These are phyloP conservation scores for Cinara cedri DNA, from an alignment of 2,888 invertebrate genomes.

Conservation along the genomic window DNA sequence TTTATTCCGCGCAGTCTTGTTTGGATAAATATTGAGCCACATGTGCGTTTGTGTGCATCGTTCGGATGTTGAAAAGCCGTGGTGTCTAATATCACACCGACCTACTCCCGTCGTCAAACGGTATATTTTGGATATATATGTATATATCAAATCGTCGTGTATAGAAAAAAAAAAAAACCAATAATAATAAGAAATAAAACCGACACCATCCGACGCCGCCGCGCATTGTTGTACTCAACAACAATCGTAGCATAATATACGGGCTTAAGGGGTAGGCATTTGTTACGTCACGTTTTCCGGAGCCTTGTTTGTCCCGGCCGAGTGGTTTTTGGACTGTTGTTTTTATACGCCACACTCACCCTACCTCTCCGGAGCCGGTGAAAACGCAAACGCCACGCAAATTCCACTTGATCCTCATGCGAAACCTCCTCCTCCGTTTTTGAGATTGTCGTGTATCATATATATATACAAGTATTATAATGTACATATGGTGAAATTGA, in stretches of 20 bases:
- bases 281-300: constrained; percentile 11
- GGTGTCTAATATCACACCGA: too few relatives aligned
- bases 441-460: background rate
- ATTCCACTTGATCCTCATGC: constrained; percentile 18
- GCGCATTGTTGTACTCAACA: background rate
- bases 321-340: constrained; percentile 28
- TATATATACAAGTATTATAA: background rate
- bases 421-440: background rate
- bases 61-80: background rate
- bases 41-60: background rate
- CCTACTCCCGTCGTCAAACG: too few relatives aligned
- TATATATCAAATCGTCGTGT: background rate
- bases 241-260: background rate
- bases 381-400: background rate
- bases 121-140: constrained; percentile 13
- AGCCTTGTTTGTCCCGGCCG: background rate
- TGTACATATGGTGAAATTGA: background rate
- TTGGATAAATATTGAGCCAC: constrained; percentile 7
- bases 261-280: background rate
- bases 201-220: background rate
- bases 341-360: background rate
- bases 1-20: constrained; percentile 8
- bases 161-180: background rate
- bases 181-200: constrained; percentile 22
- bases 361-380: background rate